Evolutionary conservation across 2,797 vertebrate genomes (phyloP).

Genomic region (Eidolon dupreanum): DNA sequence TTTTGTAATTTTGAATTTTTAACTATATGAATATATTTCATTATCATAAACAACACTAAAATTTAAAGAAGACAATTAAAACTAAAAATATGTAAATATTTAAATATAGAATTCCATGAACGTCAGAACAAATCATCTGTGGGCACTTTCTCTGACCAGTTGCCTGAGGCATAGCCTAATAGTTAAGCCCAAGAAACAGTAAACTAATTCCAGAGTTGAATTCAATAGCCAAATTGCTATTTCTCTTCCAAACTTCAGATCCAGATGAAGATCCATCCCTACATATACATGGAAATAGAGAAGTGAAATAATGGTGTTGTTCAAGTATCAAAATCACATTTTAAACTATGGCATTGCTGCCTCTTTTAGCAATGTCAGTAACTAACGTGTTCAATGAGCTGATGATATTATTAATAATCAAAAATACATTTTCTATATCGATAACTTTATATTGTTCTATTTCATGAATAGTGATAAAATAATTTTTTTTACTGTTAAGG

Average conservation of each 20-base stretch:
- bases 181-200: not conserved
- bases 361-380: not conserved
- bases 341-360: not conserved
- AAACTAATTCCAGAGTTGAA: not conserved
- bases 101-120: no score
- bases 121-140: no score
- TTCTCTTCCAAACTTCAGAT: not conserved
- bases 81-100: not conserved
- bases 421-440: not conserved
- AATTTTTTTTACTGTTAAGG: not conserved
- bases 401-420: constrained; percentile 36
- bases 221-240: not conserved
- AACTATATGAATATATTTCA: not conserved
- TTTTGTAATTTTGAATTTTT: constrained; percentile 17
- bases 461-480: not conserved
- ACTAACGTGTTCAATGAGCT: not conserved
- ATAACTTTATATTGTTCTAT: not conserved
- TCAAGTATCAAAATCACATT: not conserved
- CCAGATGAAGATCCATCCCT: not conserved
- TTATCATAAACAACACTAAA: not conserved
- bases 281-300: not conserved
- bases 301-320: not conserved
- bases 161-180: not conserved
- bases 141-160: not conserved
- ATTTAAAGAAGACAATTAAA: not conserved